Evolutionary conservation across 2,797 vertebrate genomes (phyloP), one percentile per base, ranked within the genome.

Genomic region (Gymnopithys bicolor): DNA sequence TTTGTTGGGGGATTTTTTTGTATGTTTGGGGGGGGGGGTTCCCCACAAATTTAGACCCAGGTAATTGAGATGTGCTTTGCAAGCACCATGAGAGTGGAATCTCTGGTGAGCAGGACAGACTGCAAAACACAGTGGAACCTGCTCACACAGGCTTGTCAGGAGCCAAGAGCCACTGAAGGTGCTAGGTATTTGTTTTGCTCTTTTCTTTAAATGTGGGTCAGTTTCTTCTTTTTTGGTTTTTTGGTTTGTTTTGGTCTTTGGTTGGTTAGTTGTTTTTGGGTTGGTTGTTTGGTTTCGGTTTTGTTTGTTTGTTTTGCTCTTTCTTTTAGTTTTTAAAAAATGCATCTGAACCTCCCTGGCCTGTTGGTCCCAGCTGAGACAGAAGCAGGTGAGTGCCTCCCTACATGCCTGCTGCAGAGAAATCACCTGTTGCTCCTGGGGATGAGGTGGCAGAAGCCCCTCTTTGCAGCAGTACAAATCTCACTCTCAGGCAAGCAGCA

Each of bases 201-300:
- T 75, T 52, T 92, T 27, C 43, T 62, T 70, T 55, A 70, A 73
- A 69, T 28, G 3, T 1, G 7, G 1, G 1, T 0, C 5, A 0
- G 1, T 1, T 8, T 68, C 7, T 28, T 10, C 3, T 25, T 15
- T 32, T 66, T 60, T 39, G 4, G 8, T 56, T 33, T 33, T 30
- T 70, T 59, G 6, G 3, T 13, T 32, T 23, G 7, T 1, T 64
- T 64, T 66, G 28, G 18, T 52, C 41, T 41, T 41, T 41, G 41
- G 41, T 41, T 41, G 41, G 41, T 52, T 52, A 10, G 17, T 30
- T 19, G 10, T 19, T 45, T 45, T 19, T 18, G 43, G 19, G 19
- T 45, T 19, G 8, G 19, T 53, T 53, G 43, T 45, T 32, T 53
- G 52, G 11, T 53, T 53, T 52, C 17, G 11, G 51, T 30, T 52